Conservation (phyloP, 2,888 invertebrate species). For the Leptinotarsa haldemani region DNA sequence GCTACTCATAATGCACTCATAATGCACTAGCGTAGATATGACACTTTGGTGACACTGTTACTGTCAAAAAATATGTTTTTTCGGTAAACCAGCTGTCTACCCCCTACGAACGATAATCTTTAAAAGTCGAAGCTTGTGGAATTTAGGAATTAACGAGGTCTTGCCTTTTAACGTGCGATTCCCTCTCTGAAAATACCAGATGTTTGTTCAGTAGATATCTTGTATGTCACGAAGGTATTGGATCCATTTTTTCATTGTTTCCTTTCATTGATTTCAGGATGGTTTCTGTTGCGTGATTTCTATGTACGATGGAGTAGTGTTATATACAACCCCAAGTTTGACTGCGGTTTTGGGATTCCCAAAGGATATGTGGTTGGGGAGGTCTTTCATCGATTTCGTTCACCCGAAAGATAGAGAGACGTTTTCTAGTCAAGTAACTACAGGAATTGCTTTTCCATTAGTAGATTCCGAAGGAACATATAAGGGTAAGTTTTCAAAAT, state of each 20-base stretch:
- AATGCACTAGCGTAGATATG: no score
- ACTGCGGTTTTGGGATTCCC: conserved; percentile 80
- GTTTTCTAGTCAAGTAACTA: conserved; percentile 82
- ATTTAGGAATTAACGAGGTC: no score
- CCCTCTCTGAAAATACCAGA: background rate
- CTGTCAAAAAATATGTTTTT: no score
- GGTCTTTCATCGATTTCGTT: conserved; percentile 88
- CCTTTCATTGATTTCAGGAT: conserved; percentile 67
- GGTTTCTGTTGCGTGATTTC: conserved; percentile 85
- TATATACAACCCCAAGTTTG: conserved; percentile 79
- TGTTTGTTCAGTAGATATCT: background rate
- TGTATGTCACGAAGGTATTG: background rate
- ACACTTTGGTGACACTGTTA: no score
- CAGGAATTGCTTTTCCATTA: conserved; percentile 73
- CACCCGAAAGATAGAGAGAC: conserved; percentile 81
- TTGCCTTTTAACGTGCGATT: no score
- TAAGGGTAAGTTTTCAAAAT: conserved; percentile 53
- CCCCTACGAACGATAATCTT: no score
- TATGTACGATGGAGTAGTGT: conserved; percentile 84
- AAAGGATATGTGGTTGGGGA: conserved; percentile 86
- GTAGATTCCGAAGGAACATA: conserved; percentile 66
- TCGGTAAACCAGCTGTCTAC: no score
- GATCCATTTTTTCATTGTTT: background rate
- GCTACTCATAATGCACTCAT: no score
- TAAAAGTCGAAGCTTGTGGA: no score